phyloP scores from a whole-genome alignment of 1,140 invertebrate species.

The Leptinotarsa undecemlineata region DNA sequence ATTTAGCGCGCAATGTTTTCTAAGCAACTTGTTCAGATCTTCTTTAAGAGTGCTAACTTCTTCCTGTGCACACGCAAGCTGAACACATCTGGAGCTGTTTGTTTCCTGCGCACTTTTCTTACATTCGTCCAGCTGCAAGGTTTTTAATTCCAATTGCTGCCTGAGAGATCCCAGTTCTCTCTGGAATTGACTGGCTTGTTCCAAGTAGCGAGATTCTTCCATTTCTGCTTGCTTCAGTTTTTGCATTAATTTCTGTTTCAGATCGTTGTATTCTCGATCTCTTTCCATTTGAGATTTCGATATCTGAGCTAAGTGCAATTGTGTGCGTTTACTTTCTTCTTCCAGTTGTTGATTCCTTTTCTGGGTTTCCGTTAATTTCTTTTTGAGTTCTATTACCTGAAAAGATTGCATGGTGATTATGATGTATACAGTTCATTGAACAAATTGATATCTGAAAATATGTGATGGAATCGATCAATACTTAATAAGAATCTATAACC shows the following conservation, averaged over 20 bases:
- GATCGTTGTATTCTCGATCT: constrained; percentile 28
- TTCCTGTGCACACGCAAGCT: constrained; percentile 42
- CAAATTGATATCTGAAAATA: too few species aligned
- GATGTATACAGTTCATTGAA: too few species aligned
- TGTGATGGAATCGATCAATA: too few species aligned
- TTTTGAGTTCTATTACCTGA: constrained; percentile 37
- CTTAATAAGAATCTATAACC: too few species aligned
- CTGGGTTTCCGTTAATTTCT: constrained; percentile 27
- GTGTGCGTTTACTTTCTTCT: constrained; percentile 28
- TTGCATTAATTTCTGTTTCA: constrained; percentile 19
- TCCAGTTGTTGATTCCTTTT: constrained; percentile 30
- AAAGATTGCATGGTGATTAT: background rate
- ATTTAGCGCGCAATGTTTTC: constrained; percentile 37
- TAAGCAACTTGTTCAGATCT: constrained; percentile 41
- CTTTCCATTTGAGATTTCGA: constrained; percentile 17
- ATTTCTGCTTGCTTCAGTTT: constrained; percentile 12
- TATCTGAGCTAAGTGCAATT: constrained; percentile 23
- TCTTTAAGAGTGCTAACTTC: constrained; percentile 45
- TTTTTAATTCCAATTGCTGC: constrained; percentile 36
- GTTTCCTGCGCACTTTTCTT: constrained; percentile 37
- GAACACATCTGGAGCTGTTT: constrained; percentile 35
- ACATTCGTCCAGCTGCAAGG: constrained; percentile 31
- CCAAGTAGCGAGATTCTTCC: constrained; percentile 14
- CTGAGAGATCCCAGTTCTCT: constrained; percentile 29
- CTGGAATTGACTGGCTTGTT: constrained; percentile 31